These are phyloP conservation scores for Brachyptera risi DNA, from an alignment of 2,888 invertebrate species.

Conservation along the genomic window DNA sequence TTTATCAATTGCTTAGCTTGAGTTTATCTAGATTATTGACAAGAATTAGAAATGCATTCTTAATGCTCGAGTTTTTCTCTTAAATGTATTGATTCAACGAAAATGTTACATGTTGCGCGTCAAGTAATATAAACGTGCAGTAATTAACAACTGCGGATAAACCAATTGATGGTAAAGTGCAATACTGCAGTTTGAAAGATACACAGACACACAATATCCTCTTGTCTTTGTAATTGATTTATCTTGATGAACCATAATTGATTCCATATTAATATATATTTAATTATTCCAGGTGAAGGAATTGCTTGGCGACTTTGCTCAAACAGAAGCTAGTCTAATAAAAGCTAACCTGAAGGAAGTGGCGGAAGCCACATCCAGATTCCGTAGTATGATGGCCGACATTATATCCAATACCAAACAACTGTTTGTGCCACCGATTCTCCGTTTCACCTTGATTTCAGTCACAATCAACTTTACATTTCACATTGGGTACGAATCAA, in stretches of 20 bases:
- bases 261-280: not conserved
- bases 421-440: constrained; percentile 73
- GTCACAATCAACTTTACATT: constrained; percentile 89
- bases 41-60: not conserved
- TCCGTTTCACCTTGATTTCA: constrained; percentile 78
- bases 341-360: constrained; percentile 48
- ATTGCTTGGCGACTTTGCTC: constrained; percentile 43
- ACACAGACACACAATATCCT: too few species aligned
- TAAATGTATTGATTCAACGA: too few species aligned
- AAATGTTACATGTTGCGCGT: too few species aligned
- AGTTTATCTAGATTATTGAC: not conserved
- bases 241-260: too few species aligned
- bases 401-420: constrained; percentile 78
- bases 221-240: too few species aligned
- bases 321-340: constrained; percentile 51
- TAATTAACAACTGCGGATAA: too few species aligned
- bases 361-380: constrained; percentile 22
- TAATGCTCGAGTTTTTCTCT: too few species aligned
- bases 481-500: constrained; percentile 72
- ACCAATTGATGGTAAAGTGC: too few species aligned
- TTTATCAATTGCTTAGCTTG: not conserved
- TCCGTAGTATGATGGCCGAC: constrained; percentile 65
- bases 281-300: constrained; percentile 43
- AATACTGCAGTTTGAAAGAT: too few species aligned
- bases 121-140: too few species aligned